phyloP scores from a whole-genome alignment of 1,140 invertebrate species.

The Formica selysi region DNA sequence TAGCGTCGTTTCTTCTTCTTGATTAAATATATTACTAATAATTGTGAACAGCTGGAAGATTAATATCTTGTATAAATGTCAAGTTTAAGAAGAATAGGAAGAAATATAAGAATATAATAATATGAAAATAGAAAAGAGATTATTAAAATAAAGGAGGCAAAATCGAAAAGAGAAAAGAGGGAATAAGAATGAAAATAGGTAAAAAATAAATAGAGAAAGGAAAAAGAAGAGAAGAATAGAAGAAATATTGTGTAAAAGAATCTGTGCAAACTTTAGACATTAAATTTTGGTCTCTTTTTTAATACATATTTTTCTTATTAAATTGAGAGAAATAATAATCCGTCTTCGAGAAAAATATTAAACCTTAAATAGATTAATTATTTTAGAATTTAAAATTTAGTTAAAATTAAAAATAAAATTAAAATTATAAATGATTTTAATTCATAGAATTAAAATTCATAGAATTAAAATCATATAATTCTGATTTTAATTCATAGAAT shows the following conservation, averaged over 20 bases:
- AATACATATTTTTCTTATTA: no score
- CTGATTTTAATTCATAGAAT: background rate
- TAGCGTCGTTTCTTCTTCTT: slow-evolving; percentile 7
- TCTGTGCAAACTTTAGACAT: no score
- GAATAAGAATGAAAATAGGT: background rate
- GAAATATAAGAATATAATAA: background rate
- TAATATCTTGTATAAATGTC: background rate
- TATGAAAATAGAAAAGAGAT: no score
- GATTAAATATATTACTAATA: slow-evolving; percentile 1
- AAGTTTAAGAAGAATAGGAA: background rate
- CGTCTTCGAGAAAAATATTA: background rate
- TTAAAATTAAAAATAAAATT: background rate
- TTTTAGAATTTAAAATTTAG: background rate
- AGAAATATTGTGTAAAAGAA: no score
- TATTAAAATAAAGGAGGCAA: background rate
- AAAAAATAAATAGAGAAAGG: background rate
- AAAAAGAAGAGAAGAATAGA: background rate
- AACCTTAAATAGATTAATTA: background rate
- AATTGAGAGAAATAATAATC: background rate
- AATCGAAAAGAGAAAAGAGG: background rate
- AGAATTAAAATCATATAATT: background rate
- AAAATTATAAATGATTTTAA: background rate
- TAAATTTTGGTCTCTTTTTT: no score
- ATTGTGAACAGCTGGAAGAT: background rate
- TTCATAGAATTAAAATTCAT: background rate